Conservation (phyloP, 2,113 vertebrate species). For the Aythya baeri region DNA sequence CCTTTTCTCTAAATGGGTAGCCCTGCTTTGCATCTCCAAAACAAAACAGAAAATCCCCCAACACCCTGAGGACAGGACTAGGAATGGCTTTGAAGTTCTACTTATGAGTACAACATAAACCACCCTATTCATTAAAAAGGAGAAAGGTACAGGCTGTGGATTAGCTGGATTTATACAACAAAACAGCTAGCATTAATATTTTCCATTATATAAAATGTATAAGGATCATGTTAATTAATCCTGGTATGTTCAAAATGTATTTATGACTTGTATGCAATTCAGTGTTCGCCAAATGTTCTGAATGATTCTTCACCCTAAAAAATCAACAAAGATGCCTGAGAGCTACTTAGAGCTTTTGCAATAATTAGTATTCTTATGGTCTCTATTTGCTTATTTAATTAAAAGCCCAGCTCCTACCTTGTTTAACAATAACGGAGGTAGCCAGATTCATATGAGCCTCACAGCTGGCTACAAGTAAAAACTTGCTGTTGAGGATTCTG, state of each 20-base stretch:
- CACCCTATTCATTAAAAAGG: not conserved
- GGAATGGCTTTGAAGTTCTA: not conserved
- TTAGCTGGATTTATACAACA: slow-evolving; percentile 11
- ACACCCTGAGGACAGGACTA: not conserved
- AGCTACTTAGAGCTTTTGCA: not conserved
- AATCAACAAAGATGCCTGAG: not conserved
- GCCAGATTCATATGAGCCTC: not conserved
- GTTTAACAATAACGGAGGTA: not conserved
- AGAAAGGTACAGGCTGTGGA: not conserved
- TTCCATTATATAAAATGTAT: not conserved
- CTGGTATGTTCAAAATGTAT: not conserved
- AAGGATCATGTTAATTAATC: not conserved
- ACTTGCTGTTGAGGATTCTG: not conserved
- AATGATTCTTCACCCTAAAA: not conserved
- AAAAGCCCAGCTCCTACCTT: not conserved
- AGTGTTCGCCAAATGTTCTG: not conserved
- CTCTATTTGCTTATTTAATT: not conserved
- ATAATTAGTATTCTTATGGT: not conserved
- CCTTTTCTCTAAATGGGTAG: not conserved
- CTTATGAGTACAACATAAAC: not conserved
- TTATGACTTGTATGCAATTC: not conserved
- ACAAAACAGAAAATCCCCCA: not conserved
- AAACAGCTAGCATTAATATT: not conserved
- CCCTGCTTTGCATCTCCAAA: not conserved
- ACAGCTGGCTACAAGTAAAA: not conserved